Evolutionary conservation across 2,888 invertebrate species (phyloP), one percentile per base, ranked within the genome.

Genomic region (Apeira syringaria): DNA sequence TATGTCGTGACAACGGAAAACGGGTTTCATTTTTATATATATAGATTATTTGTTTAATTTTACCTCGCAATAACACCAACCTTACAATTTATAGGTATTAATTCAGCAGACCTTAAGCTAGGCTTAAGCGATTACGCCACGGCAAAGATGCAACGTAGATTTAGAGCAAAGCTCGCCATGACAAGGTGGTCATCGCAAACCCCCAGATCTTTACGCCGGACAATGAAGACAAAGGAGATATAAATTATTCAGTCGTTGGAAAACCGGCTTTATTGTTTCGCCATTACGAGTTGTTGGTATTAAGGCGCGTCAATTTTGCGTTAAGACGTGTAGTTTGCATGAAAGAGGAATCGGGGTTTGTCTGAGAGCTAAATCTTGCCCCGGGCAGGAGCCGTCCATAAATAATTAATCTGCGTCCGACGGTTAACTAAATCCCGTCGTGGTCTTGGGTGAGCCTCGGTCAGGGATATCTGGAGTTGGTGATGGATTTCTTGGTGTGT

Each of bases 161-260:
- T 86, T 85, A 80, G 67, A 71, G 68, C 70, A 76, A 80, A 84
- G 84, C 89, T 77, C 56, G 76, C 77, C 86, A 80, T 86, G 87
- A 86, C 87, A 86, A 86, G 87, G 86, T 86, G 89, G 89, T 89
- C 89, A 89, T 85, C 83, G 76, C 80, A 80, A 83, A 66, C 77
- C 86, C 84, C 74, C 56, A 80, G 79, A 86, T 85, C 85, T 82
- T 81, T 77, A 68, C 64, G 61, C 75, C 74, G 83, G 84, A 83
- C 85, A 80, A 79, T 75, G 76, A 78, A 86, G 83, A 88, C 88
- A 88, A 88, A 88, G 85, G 86, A 76, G 70, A 68, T 68, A 72
- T 86, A 80, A 88, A 87, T 87, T 78, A 88, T 86, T 84, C 79
- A 82, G 61, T 63, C 78, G 73, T 61, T 62, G 74, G 64, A 88